Percentiles rank a stretch among this genome's conserved stretches.
Conservation (phyloP, 2,797 vertebrate species). For the Choloepus didactylus region DNA sequence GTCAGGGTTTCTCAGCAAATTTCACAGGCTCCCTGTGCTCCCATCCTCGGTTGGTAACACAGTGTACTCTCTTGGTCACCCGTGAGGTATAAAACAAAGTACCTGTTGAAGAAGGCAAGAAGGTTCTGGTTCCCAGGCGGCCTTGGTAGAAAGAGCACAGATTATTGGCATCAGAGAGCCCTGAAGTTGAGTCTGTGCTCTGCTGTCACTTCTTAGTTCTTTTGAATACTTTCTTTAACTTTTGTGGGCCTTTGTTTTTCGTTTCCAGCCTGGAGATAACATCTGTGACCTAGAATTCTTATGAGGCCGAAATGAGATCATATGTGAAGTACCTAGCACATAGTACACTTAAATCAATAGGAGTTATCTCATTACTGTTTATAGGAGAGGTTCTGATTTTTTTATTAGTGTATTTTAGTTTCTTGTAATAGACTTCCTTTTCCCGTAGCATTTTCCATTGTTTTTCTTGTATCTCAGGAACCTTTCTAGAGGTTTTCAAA, state of each 20-base stretch:
- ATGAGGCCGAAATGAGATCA: background rate
- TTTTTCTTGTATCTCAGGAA: background rate
- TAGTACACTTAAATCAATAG: background rate
- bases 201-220: background rate
- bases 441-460: background rate
- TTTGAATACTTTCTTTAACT: background rate
- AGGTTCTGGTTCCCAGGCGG: background rate
- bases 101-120: background rate
- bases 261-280: background rate
- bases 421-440: background rate
- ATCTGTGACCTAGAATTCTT: background rate
- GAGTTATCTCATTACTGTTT: background rate
- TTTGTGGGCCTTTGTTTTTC: background rate
- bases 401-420: background rate
- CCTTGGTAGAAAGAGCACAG: background rate
- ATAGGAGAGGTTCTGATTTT: background rate
- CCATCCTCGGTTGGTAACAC: background rate
- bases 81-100: background rate
- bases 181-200: background rate
- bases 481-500: background rate
- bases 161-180: background rate
- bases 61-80: background rate
- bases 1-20: background rate
- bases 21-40: background rate
- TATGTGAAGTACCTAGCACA: background rate